phyloP scores from a whole-genome alignment of 2,888 invertebrate genomes.

The Sphaeridia pumilis region DNA sequence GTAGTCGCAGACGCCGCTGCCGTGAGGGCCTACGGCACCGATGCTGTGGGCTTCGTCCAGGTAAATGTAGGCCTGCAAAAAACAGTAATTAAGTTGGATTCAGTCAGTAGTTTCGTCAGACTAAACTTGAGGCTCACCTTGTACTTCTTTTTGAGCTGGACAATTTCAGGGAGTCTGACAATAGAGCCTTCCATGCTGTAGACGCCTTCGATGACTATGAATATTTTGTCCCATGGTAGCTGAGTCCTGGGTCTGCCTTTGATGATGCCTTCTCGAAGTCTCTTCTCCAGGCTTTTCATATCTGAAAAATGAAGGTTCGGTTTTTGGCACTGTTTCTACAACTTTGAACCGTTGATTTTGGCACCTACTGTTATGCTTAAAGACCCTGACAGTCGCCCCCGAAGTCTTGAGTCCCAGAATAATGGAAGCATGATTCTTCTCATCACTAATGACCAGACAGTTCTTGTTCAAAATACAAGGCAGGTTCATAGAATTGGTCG shows the following conservation, averaged over 20 bases:
- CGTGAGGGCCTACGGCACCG: conserved; percentile 80
- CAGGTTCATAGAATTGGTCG: conserved; percentile 88
- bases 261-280: conserved; percentile 60
- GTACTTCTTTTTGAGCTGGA: conserved; percentile 84
- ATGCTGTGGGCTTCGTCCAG: conserved; percentile 97
- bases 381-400: conserved; percentile 71
- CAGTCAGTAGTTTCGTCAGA: no score
- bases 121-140: no score
- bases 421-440: conserved; percentile 93
- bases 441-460: conserved; percentile 85
- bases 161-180: conserved; percentile 71
- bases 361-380: conserved; percentile 65
- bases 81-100: no score
- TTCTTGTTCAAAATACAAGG: conserved; percentile 73
- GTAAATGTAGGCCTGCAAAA: conserved; percentile 74
- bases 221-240: conserved; percentile 77
- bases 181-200: conserved; percentile 99
- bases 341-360: no score
- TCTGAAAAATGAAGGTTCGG: no score
- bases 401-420: conserved; percentile 85
- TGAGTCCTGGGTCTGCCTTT: conserved; percentile 64
- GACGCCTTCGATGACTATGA: conserved; percentile 90
- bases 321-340: no score
- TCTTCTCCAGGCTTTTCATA: conserved; percentile 66
- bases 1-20: conserved; percentile 80